These are phyloP conservation scores for Diachasmimorpha longicaudata DNA, from an alignment of 1,140 invertebrate species.

Conservation along the genomic window DNA sequence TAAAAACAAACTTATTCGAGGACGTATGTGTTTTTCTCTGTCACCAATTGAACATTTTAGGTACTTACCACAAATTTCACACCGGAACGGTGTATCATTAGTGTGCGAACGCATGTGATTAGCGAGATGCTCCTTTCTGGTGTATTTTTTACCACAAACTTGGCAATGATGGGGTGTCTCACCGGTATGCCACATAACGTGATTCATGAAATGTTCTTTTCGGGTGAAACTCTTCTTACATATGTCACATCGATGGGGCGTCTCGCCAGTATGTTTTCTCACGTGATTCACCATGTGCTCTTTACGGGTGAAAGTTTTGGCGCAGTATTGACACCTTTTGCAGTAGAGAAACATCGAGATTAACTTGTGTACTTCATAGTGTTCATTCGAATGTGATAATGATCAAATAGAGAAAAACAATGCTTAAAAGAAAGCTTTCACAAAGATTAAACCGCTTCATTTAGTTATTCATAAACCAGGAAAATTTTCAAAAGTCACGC, in stretches of 20 bases:
- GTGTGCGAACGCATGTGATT: constrained; percentile 83
- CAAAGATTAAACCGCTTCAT: too few relatives aligned
- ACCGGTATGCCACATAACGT: constrained; percentile 73
- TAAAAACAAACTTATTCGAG: too few relatives aligned
- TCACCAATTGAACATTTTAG: too few relatives aligned
- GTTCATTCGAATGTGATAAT: too few relatives aligned
- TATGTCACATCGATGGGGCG: constrained; percentile 76
- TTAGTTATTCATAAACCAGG: too few relatives aligned
- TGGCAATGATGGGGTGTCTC: constrained; percentile 77
- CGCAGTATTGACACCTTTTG: constrained; percentile 68
- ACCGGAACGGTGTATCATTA: constrained; percentile 80
- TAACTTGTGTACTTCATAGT: neutral
- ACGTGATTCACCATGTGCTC: constrained; percentile 73
- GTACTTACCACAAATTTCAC: constrained; percentile 77
- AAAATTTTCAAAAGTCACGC: too few relatives aligned
- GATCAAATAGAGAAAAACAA: too few relatives aligned
- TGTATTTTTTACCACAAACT: constrained; percentile 79
- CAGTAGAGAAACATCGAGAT: constrained; percentile 24
- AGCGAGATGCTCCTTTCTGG: constrained; percentile 76
- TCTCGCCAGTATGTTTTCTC: constrained; percentile 76
- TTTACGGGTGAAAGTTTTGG: constrained; percentile 74
- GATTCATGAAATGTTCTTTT: constrained; percentile 74
- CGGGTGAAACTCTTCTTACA: constrained; percentile 73
- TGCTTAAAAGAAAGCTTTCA: too few relatives aligned
- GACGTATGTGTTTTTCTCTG: too few relatives aligned